Evolutionary conservation across 2,797 vertebrate species (phyloP).

Genomic region (Denticeps clupeoides): DNA sequence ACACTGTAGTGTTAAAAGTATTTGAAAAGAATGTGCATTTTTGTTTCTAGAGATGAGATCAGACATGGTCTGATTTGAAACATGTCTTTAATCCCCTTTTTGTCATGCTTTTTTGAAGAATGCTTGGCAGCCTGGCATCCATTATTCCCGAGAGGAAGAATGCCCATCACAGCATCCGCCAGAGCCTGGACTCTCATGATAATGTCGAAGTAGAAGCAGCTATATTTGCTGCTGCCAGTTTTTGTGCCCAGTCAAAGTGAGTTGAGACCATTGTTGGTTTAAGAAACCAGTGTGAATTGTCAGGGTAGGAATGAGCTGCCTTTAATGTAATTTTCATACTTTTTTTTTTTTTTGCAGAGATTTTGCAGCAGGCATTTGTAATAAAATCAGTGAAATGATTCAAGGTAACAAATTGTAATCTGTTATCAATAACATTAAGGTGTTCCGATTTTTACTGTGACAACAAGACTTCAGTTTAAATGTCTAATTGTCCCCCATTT

Average conservation of each 20-base stretch:
- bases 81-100: neutral
- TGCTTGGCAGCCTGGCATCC: slow-evolving; percentile 94
- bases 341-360: slow-evolving; percentile 55
- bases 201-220: slow-evolving; percentile 97
- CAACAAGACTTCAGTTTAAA: no score
- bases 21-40: no score
- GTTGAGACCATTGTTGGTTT: no score
- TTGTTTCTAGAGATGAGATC: no score
- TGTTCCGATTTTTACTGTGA: no score
- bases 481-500: no score
- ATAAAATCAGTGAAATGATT: slow-evolving; percentile 99
- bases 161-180: slow-evolving; percentile 93
- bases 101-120: slow-evolving; percentile 52
- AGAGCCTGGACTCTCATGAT: slow-evolving; percentile 95
- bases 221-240: slow-evolving; percentile 91
- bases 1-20: no score
- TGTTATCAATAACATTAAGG: neutral
- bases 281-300: no score
- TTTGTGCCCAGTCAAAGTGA: slow-evolving; percentile 96
- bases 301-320: neutral
- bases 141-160: slow-evolving; percentile 98
- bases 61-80: neutral
- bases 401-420: slow-evolving; percentile 67
- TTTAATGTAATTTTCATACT: neutral
- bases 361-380: slow-evolving; percentile 97